These are phyloP conservation scores for Onychostruthus taczanowskii DNA, from an alignment of 2,113 vertebrate species.

Conservation along the genomic window DNA sequence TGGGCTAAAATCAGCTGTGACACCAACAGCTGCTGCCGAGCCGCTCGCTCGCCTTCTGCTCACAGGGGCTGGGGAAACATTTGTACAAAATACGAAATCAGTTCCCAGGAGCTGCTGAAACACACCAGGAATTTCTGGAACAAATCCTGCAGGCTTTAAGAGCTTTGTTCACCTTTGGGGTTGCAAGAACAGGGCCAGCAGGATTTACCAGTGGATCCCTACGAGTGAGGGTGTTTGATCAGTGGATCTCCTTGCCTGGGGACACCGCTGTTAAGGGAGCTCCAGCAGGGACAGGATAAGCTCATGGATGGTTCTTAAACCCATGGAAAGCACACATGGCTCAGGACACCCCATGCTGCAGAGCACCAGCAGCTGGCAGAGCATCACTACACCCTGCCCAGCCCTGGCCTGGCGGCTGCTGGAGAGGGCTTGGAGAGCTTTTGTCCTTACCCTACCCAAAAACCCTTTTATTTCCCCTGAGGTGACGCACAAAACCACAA, in stretches of 20 bases:
- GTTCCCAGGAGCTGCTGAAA: background rate
- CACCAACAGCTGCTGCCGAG: background rate
- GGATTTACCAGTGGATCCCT: background rate
- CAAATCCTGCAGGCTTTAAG: background rate
- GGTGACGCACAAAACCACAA: background rate
- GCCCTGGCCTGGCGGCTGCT: background rate
- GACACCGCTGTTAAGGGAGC: background rate
- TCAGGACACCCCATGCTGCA: background rate
- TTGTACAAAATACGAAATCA: background rate
- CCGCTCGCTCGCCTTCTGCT: background rate
- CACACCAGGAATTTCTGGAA: background rate
- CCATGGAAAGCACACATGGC: rapidly evolving
- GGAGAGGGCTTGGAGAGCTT: background rate
- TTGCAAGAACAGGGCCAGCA: background rate
- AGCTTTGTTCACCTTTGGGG: background rate
- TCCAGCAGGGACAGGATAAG: background rate
- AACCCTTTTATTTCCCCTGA: background rate
- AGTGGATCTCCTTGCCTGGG: background rate
- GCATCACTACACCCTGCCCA: rapidly evolving
- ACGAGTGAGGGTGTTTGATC: rapidly evolving
- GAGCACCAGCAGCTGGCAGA: background rate
- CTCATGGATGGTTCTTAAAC: background rate
- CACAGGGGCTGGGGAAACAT: background rate
- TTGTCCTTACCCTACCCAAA: background rate
- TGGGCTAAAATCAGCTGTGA: background rate